A percentile compares a stretch with the other conserved stretches of the same genome.
Conservation (phyloP, 2,113 vertebrate genomes). For the Halcyon malimbica region DNA sequence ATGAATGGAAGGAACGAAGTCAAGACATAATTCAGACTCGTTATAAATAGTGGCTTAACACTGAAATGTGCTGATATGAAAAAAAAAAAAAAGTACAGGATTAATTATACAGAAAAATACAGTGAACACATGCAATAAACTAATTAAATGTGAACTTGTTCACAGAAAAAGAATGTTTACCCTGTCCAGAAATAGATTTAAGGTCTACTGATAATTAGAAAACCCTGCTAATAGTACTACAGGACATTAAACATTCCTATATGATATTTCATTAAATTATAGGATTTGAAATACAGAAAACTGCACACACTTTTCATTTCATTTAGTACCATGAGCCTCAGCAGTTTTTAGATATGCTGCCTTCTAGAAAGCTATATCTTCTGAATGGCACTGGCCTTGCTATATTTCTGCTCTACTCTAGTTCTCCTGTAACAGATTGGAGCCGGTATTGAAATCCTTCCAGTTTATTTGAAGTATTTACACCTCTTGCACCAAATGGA, state of each 20-base stretch:
- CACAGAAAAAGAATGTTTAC: neutral
- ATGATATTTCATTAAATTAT: neutral
- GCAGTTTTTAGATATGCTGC: neutral
- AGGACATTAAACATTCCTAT: neutral
- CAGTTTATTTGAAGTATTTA: neutral
- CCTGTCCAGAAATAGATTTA: neutral
- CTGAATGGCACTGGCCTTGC: neutral
- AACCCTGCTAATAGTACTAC: neutral
- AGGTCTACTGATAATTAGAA: neutral
- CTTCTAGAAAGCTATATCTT: neutral
- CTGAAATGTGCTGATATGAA: neutral
- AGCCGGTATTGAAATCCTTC: neutral
- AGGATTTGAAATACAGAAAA: neutral
- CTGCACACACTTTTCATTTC: neutral
- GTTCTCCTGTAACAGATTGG: neutral
- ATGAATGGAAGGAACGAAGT: neutral
- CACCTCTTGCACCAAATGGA: neutral
- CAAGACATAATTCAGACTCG: neutral
- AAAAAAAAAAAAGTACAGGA: neutral
- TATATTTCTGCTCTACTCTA: neutral
- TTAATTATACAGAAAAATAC: conserved; percentile 13
- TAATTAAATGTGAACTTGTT: neutral
- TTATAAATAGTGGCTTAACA: neutral
- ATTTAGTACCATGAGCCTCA: neutral
- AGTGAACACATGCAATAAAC: neutral